phyloP scores from a whole-genome alignment of 2,113 vertebrate species.

The Herpailurus yagouaroundi region DNA sequence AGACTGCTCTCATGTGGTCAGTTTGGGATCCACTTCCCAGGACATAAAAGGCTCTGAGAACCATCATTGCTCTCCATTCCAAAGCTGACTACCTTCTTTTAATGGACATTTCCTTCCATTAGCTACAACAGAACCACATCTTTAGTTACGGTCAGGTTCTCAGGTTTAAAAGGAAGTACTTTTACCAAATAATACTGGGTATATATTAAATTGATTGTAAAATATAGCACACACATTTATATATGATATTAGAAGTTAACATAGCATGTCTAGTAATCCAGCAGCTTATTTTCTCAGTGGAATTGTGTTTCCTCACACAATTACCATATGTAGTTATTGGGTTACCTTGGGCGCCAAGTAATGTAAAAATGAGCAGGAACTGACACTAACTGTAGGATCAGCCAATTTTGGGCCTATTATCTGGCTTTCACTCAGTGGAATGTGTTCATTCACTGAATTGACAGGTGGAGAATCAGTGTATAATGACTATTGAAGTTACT shows the following conservation, averaged over 20 bases:
- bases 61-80: not conserved
- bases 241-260: not conserved
- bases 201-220: not conserved
- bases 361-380: not conserved
- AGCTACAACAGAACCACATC: not conserved
- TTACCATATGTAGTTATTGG: not conserved
- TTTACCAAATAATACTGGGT: not conserved
- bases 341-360: not conserved
- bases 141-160: not conserved
- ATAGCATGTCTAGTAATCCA: not conserved
- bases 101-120: not conserved
- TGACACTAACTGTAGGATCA: too few relatives aligned
- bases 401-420: not conserved
- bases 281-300: not conserved
- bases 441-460: not conserved
- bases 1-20: not conserved
- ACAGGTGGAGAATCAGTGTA: not conserved
- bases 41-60: not conserved
- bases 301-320: not conserved
- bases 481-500: not conserved
- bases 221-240: not conserved
- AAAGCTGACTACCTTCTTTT: not conserved
- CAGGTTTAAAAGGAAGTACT: not conserved
- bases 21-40: not conserved
- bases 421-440: not conserved